Conservation (phyloP, 2,113 vertebrate genomes). For the Sturnira hondurensis region DNA sequence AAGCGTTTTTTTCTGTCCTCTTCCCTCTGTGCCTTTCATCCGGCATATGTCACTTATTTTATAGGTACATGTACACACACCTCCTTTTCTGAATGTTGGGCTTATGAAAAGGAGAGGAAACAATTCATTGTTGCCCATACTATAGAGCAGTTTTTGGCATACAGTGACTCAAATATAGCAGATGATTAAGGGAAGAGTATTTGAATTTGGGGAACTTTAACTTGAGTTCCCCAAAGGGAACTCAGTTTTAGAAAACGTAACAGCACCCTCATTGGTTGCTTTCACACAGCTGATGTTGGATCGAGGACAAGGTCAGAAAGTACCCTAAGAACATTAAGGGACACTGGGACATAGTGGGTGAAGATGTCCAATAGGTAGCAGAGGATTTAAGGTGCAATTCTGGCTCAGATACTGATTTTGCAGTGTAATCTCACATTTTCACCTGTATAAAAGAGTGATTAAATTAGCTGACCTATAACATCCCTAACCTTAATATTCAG, state of each 20-base stretch:
- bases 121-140: no score
- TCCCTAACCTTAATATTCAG: not conserved
- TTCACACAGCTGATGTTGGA: not conserved
- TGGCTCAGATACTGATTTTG: not conserved
- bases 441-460: not conserved
- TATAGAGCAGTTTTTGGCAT: not conserved
- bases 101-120: not conserved
- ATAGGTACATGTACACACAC: accelerated
- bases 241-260: not conserved
- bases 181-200: not conserved
- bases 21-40: not conserved
- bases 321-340: not conserved
- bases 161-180: not conserved
- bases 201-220: not conserved
- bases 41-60: not conserved
- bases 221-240: not conserved
- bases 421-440: not conserved
- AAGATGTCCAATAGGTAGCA: accelerated
- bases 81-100: not conserved
- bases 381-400: not conserved
- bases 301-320: not conserved
- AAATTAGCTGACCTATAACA: not conserved
- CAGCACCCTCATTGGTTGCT: not conserved
- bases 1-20: not conserved
- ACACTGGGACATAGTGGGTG: accelerated